phyloP scores from a whole-genome alignment of 2,888 invertebrate genomes.

The Drosophila basisetae region DNA sequence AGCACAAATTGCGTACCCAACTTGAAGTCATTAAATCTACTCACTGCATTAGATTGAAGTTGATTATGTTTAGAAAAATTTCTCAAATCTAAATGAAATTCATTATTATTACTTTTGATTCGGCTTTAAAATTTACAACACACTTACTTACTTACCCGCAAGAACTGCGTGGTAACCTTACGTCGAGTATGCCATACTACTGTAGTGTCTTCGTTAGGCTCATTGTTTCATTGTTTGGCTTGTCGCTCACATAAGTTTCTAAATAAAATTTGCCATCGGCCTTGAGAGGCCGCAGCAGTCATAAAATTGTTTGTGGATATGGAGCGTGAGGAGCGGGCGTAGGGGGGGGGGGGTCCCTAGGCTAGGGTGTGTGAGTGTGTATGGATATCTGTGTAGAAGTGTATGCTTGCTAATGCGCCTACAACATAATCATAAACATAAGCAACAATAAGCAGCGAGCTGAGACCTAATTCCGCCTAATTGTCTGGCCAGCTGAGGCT shows the following conservation, averaged over 20 bases:
- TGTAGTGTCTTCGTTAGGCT: neutral
- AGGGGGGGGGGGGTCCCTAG: neutral
- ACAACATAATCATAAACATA: slow-evolving; percentile 66
- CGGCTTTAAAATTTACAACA: neutral
- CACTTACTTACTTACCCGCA: neutral
- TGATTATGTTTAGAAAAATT: neutral
- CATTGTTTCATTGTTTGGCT: slow-evolving; percentile 15
- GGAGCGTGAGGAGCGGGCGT: no score
- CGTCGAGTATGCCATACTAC: neutral
- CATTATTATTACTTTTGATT: neutral
- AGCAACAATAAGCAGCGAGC: slow-evolving; percentile 50
- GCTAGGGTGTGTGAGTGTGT: neutral
- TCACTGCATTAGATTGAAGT: neutral
- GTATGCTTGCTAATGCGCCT: slow-evolving; percentile 56
- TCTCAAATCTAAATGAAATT: neutral
- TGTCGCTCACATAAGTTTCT: slow-evolving; percentile 43
- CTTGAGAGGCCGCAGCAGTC: slow-evolving; percentile 25
- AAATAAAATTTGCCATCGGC: slow-evolving; percentile 54
- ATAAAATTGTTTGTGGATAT: slow-evolving; percentile 12
- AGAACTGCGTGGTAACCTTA: neutral
- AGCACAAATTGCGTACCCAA: neutral
- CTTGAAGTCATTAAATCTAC: neutral
- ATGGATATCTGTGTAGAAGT: slow-evolving; percentile 7
- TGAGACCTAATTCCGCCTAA: slow-evolving; percentile 80
- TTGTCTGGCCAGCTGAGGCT: slow-evolving; percentile 43